Evolutionary conservation across 37 sponge, comb jelly and placozoan species (phyloP), one percentile per base, ranked within the genome.

Genomic region (Trichoplax adhaerens): DNA sequence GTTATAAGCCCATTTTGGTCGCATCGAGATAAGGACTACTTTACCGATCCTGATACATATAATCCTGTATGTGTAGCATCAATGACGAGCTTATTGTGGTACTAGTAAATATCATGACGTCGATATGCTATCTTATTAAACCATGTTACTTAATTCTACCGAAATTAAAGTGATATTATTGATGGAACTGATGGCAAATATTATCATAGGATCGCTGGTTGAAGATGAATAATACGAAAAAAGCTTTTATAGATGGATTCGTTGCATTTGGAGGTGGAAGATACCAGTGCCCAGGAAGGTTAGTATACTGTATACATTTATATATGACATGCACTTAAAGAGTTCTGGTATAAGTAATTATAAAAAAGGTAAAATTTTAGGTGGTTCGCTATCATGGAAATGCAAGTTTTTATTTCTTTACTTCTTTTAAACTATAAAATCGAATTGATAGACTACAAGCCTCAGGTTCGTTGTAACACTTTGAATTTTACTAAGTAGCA

Each of bases 351-450:
- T 29, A 29, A 29, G 29, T 29, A 29, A 29, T 29, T 29, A 29
- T 29, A 29, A 29, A 29, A 29, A 29, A 29, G 29, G 29, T 29
- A 29, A 29, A 47, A 49, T 48, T 66, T 55, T 62, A 83, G 84
- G 69, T 81, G 85, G 82, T 87, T 87, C 81, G 88, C 88, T 7
- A 58, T 87, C 58, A 84, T 84, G 85, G 88, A 87, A 60, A 84
- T 87, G 85, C 85, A 87, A 58, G 65, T 84, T 48, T 77, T 84
- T 60, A 68, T 87, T 52, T 68, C 76, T 29, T 29, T 29, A 29
- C 29, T 29, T 29, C 29, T 29, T 29, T 29, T 29, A 29, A 29
- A 29, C 29, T 29, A 29, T 29, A 29, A 29, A 29, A 29, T 29
- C 29, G 29, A 29, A 29, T 29, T 29, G 29, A 29, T 29, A 29